phyloP scores from a whole-genome alignment of 2,113 vertebrate species.

The Cairina moschata region DNA sequence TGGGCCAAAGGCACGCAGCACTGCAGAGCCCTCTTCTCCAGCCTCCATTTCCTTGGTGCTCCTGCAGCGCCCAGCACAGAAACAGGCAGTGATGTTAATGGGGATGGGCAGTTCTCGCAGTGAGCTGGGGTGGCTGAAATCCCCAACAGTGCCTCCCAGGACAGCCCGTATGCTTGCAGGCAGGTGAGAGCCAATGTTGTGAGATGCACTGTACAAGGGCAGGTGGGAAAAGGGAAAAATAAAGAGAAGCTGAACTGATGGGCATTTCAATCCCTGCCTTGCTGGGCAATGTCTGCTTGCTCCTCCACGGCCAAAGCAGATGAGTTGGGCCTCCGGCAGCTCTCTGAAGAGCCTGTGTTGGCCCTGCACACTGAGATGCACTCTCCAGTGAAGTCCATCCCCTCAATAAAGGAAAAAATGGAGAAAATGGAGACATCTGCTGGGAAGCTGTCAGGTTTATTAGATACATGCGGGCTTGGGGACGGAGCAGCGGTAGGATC shows the following conservation, averaged over 20 bases:
- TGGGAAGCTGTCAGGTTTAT: conserved; percentile 70
- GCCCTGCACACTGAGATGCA: neutral
- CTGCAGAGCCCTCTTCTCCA: neutral
- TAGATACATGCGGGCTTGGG: conserved; percentile 34
- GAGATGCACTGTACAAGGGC: fast-evolving
- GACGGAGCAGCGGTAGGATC: conserved; percentile 34
- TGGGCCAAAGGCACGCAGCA: fast-evolving
- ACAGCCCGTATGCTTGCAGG: neutral
- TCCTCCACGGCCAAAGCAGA: neutral
- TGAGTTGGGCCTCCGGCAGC: neutral
- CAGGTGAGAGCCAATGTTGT: neutral
- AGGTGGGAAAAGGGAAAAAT: neutral
- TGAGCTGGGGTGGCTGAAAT: neutral
- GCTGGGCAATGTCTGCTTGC: neutral
- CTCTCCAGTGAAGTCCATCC: neutral
- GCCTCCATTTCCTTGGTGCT: neutral
- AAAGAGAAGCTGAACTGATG: neutral
- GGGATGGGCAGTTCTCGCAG: fast-evolving
- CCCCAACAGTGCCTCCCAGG: neutral
- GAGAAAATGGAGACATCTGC: conserved; percentile 69
- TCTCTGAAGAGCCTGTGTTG: neutral
- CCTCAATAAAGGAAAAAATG: conserved; percentile 2
- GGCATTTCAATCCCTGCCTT: neutral
- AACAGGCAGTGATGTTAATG: neutral
- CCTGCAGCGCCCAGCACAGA: neutral